Evolutionary conservation across 1,140 invertebrate species (phyloP), one percentile per base, ranked within the genome.

Genomic region (Drosophila micromelanica): DNA sequence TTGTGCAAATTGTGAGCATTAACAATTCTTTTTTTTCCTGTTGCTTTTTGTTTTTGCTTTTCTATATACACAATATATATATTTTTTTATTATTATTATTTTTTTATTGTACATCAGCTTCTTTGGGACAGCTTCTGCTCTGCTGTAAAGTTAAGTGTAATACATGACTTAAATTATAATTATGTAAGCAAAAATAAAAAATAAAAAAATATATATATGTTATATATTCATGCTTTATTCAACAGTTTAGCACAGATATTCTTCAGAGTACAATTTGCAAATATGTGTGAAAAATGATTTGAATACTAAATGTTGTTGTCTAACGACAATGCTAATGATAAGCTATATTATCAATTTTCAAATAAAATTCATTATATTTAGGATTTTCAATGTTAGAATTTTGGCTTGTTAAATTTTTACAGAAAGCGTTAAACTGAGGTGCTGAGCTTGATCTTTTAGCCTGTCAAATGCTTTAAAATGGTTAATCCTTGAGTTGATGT

Each of bases 1-100:
- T 78, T 78, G 76, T 78, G 62, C 76, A 78, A 78, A 76, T 78
- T 78, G 59, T 43, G 46, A 76, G 70, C 70, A 73, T 73, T 73
- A 63, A 65, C 61, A 76, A 68, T 65, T 61, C 40, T 60, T 46
- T 60, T 48, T 48, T 52, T 73, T n/a, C n/a, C 13, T 32, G 23
- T 27, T 12, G 27, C 49, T 15, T 48, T 40, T 55, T 27, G 7
- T 27, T 45, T 27, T n/a, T 12, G n/a, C 13, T 38, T 12, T 6
- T 37, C 0, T 35, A 11, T 3, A 30, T 27, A 27, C 27, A 27
- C 23, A 27, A 46, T 4, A 7, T 4, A n/a, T 13, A 8, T 9
- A 11, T 48, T 20, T 20, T 20, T 20, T 20, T 20, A 20, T 20
- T 20, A 20, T n/a, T n/a, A 13, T 17, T 12, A 7, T 17, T 5